Evolutionary conservation across 1,140 invertebrate species (phyloP), one percentile per base, ranked within the genome.

Genomic region (Venturia canescens): DNA sequence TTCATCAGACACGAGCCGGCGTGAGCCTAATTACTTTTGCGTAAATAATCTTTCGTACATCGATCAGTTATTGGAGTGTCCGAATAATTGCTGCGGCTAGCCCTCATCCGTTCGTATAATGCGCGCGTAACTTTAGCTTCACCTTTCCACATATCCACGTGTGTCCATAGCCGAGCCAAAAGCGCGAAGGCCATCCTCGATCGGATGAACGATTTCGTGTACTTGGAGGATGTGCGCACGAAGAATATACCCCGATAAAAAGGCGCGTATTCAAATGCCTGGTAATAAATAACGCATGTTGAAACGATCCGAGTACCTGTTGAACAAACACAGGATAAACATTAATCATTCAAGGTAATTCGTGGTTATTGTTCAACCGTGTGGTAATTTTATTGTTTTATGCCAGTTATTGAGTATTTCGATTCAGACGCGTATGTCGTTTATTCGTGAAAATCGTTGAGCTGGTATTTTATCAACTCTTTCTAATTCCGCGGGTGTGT

Each of bases 301-400:
- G 38, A 11, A 44, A 44, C 38, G 38, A 44, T 44, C 7, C 53
- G 53, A 1, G 21, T 1, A 18, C 13, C 0, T 21, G 18, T 57
- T n/a, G n/a, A n/a, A n/a, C 21, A 4, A 23, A n/a, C 21, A 21
- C 21, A 3, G 18, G 0, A 18, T 57, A 57, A 57, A 23, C 21
- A 57, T 57, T 57, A 57, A 57, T 57, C 16, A 57, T 57, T 57
- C 53, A 44, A 44, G 38, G 53, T 57, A n/a, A n/a, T n/a, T 57
- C 9, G 21, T 57, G 21, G 3, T 57, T 57, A 57, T 57, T 57
- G 4, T 23, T 57, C 18, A 18, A 21, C 21, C 21, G 53, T 23
- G 21, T 57, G 6, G 53, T 57, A 57, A 57, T 57, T n/a, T n/a
- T 57, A 57, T 57, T 57, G 21, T 57, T 57, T 57, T 9, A 57